Conservation (phyloP, 2,797 vertebrate species). For the Pangasius mekongensis region DNA sequence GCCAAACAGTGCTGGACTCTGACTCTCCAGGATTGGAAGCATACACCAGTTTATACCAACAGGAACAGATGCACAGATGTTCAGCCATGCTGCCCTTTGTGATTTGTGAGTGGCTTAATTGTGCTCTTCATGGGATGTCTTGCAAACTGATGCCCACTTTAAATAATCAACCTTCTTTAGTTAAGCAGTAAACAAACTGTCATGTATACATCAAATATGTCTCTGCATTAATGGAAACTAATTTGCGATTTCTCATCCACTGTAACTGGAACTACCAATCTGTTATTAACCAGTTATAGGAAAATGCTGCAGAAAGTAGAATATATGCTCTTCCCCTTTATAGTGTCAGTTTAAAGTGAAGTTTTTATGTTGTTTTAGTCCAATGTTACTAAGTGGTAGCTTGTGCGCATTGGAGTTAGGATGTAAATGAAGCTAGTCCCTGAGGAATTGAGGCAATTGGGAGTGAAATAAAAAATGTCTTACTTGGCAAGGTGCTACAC, state of each 20-base stretch:
- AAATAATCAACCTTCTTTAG: not conserved
- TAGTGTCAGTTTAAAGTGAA: not conserved
- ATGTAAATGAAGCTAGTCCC: conserved; percentile 23
- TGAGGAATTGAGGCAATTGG: conserved; percentile 16
- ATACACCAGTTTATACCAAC: not conserved
- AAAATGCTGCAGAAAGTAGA: not conserved
- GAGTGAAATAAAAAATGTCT: conserved; percentile 29
- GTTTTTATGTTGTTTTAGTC: not conserved
- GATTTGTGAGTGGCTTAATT: not conserved
- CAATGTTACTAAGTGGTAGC: conserved; percentile 21
- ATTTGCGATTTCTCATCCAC: not conserved
- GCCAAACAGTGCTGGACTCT: not conserved
- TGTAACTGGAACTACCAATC: not conserved
- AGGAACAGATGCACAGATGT: conserved; percentile 6
- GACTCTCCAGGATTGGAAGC: not conserved
- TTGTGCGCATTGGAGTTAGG: not conserved
- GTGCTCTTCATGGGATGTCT: not conserved
- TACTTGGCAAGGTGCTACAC: not conserved
- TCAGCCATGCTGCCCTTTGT: not conserved
- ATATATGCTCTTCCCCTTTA: not conserved
- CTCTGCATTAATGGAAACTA: not conserved
- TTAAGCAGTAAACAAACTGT: not conserved
- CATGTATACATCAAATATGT: not conserved
- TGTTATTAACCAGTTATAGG: not conserved
- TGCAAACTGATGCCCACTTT: not conserved